Conservation (phyloP, 2,888 invertebrate species). For the Epinotia bilunana region DNA sequence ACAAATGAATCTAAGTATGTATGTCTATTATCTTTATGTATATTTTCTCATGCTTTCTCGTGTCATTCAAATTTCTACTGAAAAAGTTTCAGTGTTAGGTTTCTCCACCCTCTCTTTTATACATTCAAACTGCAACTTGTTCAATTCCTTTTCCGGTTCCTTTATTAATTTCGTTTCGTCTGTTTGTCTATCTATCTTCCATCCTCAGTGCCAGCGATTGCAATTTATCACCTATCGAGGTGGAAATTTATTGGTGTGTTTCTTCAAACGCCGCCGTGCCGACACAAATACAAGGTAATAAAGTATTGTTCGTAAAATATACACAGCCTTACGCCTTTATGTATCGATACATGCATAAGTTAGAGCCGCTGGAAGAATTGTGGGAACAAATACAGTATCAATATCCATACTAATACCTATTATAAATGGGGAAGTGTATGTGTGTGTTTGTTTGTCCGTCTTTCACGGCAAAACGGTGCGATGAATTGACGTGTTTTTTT, state of each 20-base stretch:
- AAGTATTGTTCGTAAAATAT: slow-evolving; percentile 31
- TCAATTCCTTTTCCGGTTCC: not conserved
- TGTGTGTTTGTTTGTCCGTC: too few relatives aligned
- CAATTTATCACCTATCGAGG: slow-evolving; percentile 40
- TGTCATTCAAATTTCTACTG: not conserved
- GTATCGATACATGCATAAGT: not conserved
- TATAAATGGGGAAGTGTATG: too few relatives aligned
- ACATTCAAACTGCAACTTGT: not conserved
- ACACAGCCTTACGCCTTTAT: not conserved
- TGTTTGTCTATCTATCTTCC: slow-evolving; percentile 36
- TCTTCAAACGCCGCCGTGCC: slow-evolving; percentile 24
- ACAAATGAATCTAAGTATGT: not conserved
- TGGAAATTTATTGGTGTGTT: slow-evolving; percentile 34
- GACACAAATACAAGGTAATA: slow-evolving; percentile 31
- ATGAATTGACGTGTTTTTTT: too few relatives aligned
- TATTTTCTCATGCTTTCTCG: not conserved
- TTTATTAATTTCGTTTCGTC: slow-evolving; percentile 26
- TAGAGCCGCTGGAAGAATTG: not conserved
- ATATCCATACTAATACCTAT: too few relatives aligned
- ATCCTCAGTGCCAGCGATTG: slow-evolving; percentile 23
- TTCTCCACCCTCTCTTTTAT: not conserved
- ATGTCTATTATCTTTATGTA: not conserved
- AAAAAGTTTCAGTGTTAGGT: not conserved
- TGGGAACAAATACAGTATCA: not conserved
- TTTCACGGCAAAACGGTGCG: too few relatives aligned